Evolutionary conservation across 2,797 vertebrate genomes (phyloP).

Genomic region (Silurus aristotelis): DNA sequence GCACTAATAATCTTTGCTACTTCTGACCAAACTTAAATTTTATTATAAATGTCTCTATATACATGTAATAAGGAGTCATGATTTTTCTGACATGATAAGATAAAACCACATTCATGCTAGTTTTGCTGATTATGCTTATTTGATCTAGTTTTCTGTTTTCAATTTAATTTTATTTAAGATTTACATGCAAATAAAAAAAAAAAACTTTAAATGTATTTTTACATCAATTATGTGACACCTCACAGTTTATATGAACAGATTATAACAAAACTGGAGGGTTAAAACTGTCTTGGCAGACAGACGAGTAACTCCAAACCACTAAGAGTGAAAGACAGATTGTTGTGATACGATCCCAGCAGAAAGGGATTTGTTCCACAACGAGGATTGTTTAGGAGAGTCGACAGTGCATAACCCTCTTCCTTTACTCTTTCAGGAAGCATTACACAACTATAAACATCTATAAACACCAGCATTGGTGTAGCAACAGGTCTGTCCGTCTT

Average conservation of each 20-base stretch:
- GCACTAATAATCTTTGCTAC: background rate
- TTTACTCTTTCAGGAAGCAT: background rate
- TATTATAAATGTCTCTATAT: too few relatives aligned
- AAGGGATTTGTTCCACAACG: conserved; percentile 9
- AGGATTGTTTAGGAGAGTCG: background rate
- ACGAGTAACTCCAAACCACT: background rate
- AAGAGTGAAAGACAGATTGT: background rate
- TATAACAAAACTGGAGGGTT: background rate
- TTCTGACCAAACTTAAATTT: background rate
- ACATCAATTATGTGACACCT: background rate
- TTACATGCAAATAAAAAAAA: too few relatives aligned
- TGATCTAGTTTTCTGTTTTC: too few relatives aligned
- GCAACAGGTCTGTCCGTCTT: conserved; percentile 16
- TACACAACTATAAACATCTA: conserved; percentile 16
- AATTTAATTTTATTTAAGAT: too few relatives aligned
- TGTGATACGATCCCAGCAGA: conserved; percentile 1
- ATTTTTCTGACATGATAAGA: background rate
- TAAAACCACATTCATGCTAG: background rate
- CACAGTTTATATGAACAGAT: background rate
- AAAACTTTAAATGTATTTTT: background rate
- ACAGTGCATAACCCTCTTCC: background rate
- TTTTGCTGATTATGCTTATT: background rate
- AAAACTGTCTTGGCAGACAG: background rate
- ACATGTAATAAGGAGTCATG: background rate
- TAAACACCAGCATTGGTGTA: conserved; percentile 3